Percentiles rank a stretch among this genome's conserved stretches.
Conservation (phyloP, 2,113 vertebrate genomes). For the Myrmophylax atrothorax region DNA sequence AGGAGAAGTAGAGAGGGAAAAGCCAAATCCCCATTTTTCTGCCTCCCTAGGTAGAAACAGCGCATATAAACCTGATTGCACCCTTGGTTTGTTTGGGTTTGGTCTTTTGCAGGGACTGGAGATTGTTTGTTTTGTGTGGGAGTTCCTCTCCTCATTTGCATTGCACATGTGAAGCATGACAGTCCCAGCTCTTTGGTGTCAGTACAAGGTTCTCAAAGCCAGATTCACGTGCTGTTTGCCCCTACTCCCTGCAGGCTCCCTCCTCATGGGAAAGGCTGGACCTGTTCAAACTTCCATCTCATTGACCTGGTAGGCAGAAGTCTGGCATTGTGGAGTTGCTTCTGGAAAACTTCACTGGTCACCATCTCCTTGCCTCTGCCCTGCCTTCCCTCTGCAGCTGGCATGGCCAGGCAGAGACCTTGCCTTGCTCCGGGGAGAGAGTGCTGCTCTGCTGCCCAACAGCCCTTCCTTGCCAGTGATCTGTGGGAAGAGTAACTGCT, state of each 20-base stretch:
- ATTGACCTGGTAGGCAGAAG: neutral
- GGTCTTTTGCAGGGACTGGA: accelerated
- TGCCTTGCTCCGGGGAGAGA: accelerated
- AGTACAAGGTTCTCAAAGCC: neutral
- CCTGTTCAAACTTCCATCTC: neutral
- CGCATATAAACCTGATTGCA: neutral
- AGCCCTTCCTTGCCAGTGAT: neutral
- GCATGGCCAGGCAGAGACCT: neutral
- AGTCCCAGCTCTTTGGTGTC: neutral
- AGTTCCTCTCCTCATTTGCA: neutral
- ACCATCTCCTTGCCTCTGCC: neutral
- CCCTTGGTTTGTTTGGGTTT: neutral
- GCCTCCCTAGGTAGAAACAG: neutral
- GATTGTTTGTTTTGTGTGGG: neutral
- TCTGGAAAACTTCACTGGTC: neutral
- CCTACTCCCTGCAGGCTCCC: accelerated
- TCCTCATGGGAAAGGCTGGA: neutral
- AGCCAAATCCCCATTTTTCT: neutral
- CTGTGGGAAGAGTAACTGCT: neutral
- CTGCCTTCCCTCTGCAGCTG: neutral
- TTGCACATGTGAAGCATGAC: neutral
- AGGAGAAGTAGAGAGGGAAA: neutral
- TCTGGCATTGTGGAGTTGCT: neutral
- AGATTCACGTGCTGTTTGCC: accelerated
- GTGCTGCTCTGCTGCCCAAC: neutral